Evolutionary conservation across 2,113 vertebrate genomes (phyloP), one percentile per base, ranked within the genome.

Genomic region (Pipa parva): DNA sequence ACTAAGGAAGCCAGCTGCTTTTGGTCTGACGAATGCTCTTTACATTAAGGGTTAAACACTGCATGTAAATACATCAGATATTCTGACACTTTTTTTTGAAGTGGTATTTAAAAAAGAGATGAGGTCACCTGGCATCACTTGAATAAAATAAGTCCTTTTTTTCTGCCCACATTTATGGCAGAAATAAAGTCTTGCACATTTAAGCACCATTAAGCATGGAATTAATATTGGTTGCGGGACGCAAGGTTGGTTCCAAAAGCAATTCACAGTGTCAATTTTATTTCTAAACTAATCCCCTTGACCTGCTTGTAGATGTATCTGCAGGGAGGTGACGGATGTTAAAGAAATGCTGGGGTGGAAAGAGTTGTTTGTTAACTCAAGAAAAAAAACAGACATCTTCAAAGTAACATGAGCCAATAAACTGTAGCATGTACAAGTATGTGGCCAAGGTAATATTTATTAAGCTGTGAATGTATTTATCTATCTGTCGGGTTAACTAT

Each of bases 151-250:
- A 54, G 26, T 20, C 33, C 66, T 54, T 70, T 70, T n/a, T 33
- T 61, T 70, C 48, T 70, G 31, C 31, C 46, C 57, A 61, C 57
- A 18, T 70, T 61, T 61, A 69, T 60, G 39, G 57, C 46, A 42
- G 59, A 54, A 69, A 60, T 69, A 69, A 69, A 60, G 57, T 22
- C 46, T 60, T 60, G 42, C 48, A 60, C 57, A 69, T 69, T 69
- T 51, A 69, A 52, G 65, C 65, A 60, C 57, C 65, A 60, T 69
- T 60, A 69, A 69, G 27, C 25, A 56, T 59, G 56, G 64, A 59
- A 68, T 59, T 51, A 59, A 59, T 59, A 68, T 68, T 68, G 64
- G 45, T 68, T 55, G 56, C 20, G 28, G 58, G n/a, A 46, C 39
- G 27, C 20, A 68, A 68, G 56, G 29, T 36, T 24, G 27, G 64